These are phyloP conservation scores for Scaptomyza tumidula DNA, from an alignment of 2,888 invertebrate genomes.

Conservation along the genomic window DNA sequence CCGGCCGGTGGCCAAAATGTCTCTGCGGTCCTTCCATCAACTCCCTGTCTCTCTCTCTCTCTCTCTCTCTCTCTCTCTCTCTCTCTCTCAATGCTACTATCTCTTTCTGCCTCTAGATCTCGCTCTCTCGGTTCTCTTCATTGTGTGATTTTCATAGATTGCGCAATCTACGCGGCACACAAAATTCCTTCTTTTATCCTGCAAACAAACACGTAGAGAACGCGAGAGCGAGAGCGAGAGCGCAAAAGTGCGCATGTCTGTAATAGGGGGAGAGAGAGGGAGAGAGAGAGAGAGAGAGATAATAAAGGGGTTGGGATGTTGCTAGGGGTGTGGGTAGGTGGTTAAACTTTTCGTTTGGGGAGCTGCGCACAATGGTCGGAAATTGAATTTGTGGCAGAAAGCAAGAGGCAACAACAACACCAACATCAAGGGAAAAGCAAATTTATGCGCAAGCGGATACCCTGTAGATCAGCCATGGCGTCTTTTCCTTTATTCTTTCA, in stretches of 20 bases:
- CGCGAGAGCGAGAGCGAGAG: neutral
- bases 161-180: slow-evolving; percentile 65
- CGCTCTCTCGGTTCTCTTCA: slow-evolving; percentile 14
- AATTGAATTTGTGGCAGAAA: slow-evolving; percentile 76
- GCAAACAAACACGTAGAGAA: slow-evolving; percentile 37
- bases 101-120: neutral
- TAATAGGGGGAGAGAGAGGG: slow-evolving; percentile 2
- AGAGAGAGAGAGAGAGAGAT: slow-evolving; percentile 3
- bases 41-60: neutral
- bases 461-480: no score
- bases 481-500: no score
- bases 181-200: slow-evolving; percentile 32
- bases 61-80: neutral
- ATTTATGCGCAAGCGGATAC: neutral
- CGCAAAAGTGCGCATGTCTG: neutral
- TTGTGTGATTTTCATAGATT: slow-evolving; percentile 71
- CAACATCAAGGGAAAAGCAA: slow-evolving; percentile 15
- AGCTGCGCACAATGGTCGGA: slow-evolving; percentile 79
- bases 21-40: slow-evolving; percentile 23
- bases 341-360: slow-evolving; percentile 36
- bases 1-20: slow-evolving; percentile 74
- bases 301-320: neutral
- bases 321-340: slow-evolving; percentile 8
- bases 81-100: neutral
- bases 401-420: slow-evolving; percentile 32